Evolutionary conservation across 2,113 vertebrate genomes (phyloP).

Genomic region (Equus quagga): DNA sequence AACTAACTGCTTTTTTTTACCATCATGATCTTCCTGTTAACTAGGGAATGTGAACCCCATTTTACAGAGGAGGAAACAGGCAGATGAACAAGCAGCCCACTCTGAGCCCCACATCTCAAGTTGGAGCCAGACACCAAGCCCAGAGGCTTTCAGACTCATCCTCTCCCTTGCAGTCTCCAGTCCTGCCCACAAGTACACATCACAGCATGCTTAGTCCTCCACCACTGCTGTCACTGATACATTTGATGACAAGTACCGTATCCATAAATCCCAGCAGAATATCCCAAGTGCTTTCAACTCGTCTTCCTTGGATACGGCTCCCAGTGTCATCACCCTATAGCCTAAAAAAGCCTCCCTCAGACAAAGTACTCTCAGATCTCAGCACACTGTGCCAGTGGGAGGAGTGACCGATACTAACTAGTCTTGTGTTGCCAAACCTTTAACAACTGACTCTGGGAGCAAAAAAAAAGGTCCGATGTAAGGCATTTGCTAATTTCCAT

Average conservation of each 20-base stretch:
- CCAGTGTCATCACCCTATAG: neutral
- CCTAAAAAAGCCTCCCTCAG: neutral
- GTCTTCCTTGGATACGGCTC: neutral
- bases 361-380: neutral
- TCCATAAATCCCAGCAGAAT: neutral
- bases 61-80: conserved; percentile 25
- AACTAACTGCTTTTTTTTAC: neutral
- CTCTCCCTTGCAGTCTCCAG: neutral
- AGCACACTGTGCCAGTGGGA: neutral
- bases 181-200: neutral
- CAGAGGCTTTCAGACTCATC: neutral
- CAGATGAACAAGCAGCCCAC: neutral
- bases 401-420: neutral
- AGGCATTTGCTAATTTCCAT: neutral
- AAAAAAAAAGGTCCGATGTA: neutral
- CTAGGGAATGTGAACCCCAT: neutral
- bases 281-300: neutral
- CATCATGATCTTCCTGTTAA: neutral
- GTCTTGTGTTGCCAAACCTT: neutral
- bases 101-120: neutral
- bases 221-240: neutral
- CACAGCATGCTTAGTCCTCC: neutral
- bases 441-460: neutral
- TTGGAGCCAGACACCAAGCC: neutral
- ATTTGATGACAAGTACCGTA: neutral